These are phyloP conservation scores for Hydrophis major DNA, from an alignment of 2,797 vertebrate species.

Conservation along the genomic window DNA sequence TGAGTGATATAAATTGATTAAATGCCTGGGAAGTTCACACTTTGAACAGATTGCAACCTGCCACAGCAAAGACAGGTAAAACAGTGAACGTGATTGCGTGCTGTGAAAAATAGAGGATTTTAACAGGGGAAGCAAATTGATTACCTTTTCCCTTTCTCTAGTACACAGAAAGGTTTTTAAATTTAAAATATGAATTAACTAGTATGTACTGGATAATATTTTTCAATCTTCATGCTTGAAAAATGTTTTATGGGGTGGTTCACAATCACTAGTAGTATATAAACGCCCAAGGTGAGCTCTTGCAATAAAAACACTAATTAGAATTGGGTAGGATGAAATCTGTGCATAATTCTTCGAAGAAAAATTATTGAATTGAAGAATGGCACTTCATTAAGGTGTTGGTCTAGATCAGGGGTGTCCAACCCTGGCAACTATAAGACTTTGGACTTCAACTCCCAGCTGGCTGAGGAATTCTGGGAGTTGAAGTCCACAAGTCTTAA, in stretches of 20 bases:
- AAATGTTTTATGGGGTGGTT: conserved; percentile 24
- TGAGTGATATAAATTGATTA: conserved; percentile 77
- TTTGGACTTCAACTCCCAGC: no score
- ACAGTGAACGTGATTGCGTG: conserved; percentile 86
- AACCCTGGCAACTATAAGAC: no score
- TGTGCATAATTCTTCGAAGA: conserved; percentile 36
- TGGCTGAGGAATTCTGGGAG: no score
- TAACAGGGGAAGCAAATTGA: conserved; percentile 86
- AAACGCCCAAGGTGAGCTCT: no score
- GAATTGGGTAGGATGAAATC: conserved; percentile 30
- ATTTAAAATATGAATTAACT: background rate
- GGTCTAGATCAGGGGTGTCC: background rate
- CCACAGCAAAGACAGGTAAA: conserved; percentile 83
- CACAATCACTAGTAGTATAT: conserved; percentile 26
- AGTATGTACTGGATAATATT: conserved; percentile 23
- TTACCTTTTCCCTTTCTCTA: background rate
- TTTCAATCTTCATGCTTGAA: conserved; percentile 29
- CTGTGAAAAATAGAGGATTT: conserved; percentile 85
- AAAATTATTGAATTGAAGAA: conserved; percentile 25
- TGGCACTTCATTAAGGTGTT: background rate
- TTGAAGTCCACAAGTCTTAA: no score
- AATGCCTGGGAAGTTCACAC: conserved; percentile 60
- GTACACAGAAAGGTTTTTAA: conserved; percentile 9
- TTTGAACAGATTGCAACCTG: conserved; percentile 49
- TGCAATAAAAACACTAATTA: conserved; percentile 29